Base-by-base conservation (phyloP, 2,113 vertebrate genomes). In the Malurus elegans region DNA sequence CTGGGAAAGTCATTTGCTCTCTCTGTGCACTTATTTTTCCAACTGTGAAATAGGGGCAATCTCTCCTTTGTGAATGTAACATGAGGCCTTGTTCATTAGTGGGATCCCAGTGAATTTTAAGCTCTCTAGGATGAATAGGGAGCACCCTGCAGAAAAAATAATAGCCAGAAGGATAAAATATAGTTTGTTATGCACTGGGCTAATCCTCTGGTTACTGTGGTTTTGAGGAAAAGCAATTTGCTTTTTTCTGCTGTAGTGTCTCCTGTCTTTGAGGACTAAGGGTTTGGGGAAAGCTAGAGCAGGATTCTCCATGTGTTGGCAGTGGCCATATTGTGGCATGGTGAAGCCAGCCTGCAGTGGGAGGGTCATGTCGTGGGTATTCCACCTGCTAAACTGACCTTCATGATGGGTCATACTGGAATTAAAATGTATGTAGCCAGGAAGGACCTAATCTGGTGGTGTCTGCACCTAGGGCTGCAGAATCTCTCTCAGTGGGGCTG, bases 1-100 rank as follows among this genome's bases (percentile, higher is more conserved):
- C 62, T 82, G 87, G 50, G 29, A 79, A 94, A 90, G 32, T 70
- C 2, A 44, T 90, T 82, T 85, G 24, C 53, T 87, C 36, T 69
- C 31, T 64, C 34, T 67, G 10, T 62, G 50, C 38, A 7, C 56
- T 72, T 85, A 61, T 73, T 83, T 93, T 93, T 66, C 71, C 74
- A 80, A 3, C 47, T 82, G 40, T 82, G 84, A 91, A 87, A 51
- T 44, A 24, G 29, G 26, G 36, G 4, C 26, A 58, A 64, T 72
- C 47, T 29, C 79, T 94, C 79, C 65, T 75, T 79, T 75, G 4
- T 19, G 72, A 70, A 8, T 20, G 14, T 13, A 87, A 45, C 36
- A 50, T 8, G 23, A 61, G 34, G 4, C 14, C 18, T 79, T 60
- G 51, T 51, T 91, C 62, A 58, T 95, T 73, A 65, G 69, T 31